A percentile compares a stretch with the other conserved stretches of the same genome.
Evolutionary conservation across 2,113 vertebrate species (phyloP).

Genomic region (Phalacrocorax aristotelis): DNA sequence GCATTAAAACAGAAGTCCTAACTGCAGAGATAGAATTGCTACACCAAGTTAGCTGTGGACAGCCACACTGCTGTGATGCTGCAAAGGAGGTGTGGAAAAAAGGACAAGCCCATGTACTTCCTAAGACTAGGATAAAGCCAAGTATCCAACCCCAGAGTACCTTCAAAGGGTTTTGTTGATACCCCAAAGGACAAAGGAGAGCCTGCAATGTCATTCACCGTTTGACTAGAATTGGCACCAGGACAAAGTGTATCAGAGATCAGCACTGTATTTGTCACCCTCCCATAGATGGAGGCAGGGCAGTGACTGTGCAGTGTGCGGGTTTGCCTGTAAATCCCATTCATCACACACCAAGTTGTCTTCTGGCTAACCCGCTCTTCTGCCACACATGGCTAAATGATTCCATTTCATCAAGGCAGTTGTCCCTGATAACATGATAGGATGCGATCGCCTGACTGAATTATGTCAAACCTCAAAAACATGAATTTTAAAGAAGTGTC

Average conservation of each 20-base stretch:
- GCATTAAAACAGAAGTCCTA: neutral
- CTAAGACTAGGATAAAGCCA: neutral
- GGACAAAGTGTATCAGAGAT: neutral
- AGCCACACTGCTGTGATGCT: neutral
- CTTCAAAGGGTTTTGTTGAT: neutral
- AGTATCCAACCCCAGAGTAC: neutral
- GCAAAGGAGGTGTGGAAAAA: neutral
- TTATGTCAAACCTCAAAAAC: neutral
- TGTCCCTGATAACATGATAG: neutral
- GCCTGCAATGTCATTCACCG: neutral
- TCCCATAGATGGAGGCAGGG: neutral
- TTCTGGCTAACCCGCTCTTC: slow-evolving; percentile 15
- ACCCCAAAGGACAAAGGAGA: neutral
- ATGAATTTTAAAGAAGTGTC: neutral
- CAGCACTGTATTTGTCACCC: neutral
- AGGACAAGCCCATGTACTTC: neutral
- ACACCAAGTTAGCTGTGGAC: neutral
- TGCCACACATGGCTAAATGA: neutral
- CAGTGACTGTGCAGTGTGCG: accelerated
- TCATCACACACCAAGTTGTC: neutral
- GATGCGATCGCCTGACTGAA: neutral
- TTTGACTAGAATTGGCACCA: neutral
- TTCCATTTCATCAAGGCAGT: slow-evolving; percentile 4
- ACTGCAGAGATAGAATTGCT: neutral
- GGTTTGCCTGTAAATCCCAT: slow-evolving; percentile 12